phyloP scores from a whole-genome alignment of 53 echinoderm and acorn worm species.

The Zoroaster sp. region DNA sequence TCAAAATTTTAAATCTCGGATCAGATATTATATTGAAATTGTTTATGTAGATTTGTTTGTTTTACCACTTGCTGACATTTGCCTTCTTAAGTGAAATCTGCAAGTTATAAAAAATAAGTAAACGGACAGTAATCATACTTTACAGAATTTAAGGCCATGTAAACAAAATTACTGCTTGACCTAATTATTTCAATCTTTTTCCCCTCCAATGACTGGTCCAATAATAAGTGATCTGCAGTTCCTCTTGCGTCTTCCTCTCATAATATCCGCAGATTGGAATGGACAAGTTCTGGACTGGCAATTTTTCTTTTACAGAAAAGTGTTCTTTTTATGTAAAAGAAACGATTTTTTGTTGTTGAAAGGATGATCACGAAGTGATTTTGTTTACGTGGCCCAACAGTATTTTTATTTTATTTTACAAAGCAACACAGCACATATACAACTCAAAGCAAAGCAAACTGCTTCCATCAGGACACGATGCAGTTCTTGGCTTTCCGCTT shows the following conservation, averaged over 20 bases:
- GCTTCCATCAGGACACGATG: conserved; percentile 1
- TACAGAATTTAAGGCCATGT: neutral
- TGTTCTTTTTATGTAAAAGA: neutral
- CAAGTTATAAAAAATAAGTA: neutral
- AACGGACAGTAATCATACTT: neutral
- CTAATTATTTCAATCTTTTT: neutral
- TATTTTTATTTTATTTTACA: neutral
- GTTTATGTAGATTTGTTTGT: neutral
- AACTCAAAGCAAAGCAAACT: neutral
- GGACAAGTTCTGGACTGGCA: no score
- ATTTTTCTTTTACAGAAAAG: neutral
- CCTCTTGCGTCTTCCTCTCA: neutral
- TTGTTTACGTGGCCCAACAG: neutral
- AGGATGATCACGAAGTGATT: neutral
- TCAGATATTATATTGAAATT: neutral
- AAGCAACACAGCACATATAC: conserved; percentile 7
- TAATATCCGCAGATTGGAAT: neutral
- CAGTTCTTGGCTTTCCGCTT: conserved; percentile 35
- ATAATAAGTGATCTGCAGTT: neutral
- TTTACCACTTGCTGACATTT: no score
- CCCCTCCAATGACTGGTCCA: neutral
- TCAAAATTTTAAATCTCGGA: neutral
- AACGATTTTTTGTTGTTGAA: neutral
- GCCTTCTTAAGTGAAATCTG: no score
- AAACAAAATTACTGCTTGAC: neutral